Conservation (phyloP, 92 coral and sea anemone genomes). For the Heteractis magnifica region DNA sequence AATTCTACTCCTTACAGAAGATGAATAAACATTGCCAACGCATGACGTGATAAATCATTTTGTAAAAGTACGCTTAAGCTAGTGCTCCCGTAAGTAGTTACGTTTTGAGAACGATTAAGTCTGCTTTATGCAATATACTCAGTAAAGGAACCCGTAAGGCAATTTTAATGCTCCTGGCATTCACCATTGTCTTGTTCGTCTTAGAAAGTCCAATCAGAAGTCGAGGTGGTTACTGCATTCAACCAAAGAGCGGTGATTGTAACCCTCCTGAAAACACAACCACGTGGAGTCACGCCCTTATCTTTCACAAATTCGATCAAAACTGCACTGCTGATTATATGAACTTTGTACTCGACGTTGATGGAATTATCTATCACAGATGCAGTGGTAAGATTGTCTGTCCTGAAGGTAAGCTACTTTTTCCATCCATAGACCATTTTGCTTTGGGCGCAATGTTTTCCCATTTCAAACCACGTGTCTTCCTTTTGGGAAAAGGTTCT, state of each 20-base stretch:
- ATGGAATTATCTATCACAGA: conserved; percentile 30
- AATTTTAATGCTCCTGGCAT: not conserved
- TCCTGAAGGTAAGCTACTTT: conserved; percentile 19
- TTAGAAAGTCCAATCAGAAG: conserved; percentile 30
- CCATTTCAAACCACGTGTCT: not conserved
- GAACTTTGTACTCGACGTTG: conserved; percentile 28
- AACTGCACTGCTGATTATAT: conserved; percentile 17
- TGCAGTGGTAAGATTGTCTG: conserved; percentile 31
- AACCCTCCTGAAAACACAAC: conserved; percentile 15
- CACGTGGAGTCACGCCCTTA: conserved; percentile 12
- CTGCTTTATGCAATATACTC: no score
- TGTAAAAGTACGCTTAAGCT: no score
- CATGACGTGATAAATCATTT: no score
- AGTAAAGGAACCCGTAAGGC: no score
- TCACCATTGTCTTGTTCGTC: not conserved
- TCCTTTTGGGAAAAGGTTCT: no score
- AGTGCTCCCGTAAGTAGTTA: no score
- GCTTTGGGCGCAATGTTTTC: not conserved
- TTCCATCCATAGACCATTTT: not conserved
- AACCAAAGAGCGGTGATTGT: conserved; percentile 27
- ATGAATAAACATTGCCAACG: no score
- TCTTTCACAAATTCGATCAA: conserved; percentile 5
- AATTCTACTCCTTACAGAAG: no score
- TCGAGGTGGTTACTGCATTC: conserved; percentile 23
- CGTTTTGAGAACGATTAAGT: no score